These are phyloP conservation scores for Apolygus lucorum DNA, from an alignment of 1,140 invertebrate genomes.

Conservation along the genomic window DNA sequence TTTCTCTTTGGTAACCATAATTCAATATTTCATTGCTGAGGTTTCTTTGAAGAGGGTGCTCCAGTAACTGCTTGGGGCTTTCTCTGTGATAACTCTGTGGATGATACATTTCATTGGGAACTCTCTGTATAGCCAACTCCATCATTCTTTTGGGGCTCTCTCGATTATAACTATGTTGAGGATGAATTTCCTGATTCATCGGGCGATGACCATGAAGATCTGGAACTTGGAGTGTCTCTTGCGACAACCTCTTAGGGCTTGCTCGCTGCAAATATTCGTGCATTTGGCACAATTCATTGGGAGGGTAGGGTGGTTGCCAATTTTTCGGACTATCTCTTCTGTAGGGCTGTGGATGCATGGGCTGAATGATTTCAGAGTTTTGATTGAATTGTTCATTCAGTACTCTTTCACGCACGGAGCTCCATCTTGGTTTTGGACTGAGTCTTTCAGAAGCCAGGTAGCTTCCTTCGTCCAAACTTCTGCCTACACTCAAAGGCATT, in stretches of 20 bases:
- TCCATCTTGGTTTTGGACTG: constrained; percentile 19
- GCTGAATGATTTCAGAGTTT: background rate
- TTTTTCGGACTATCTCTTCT: background rate
- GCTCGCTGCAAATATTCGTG: background rate
- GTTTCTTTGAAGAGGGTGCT: background rate
- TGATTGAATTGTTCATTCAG: background rate
- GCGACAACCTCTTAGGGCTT: background rate
- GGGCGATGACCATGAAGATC: background rate
- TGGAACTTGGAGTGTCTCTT: constrained; percentile 1
- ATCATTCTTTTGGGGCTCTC: constrained; percentile 4
- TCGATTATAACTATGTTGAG: background rate
- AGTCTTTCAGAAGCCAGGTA: constrained; percentile 7
- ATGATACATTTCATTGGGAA: background rate
- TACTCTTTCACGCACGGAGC: constrained; percentile 1
- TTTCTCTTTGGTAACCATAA: background rate
- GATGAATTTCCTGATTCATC: background rate
- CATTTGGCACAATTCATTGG: background rate
- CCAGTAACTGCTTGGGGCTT: background rate
- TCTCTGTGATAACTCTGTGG: background rate
- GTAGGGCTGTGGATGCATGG: background rate
- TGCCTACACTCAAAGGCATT: background rate
- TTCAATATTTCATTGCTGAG: constrained; percentile 1
- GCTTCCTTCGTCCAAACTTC: constrained; percentile 6
- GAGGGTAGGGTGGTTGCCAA: background rate
- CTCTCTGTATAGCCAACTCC: background rate